phyloP scores from a whole-genome alignment of 2,113 vertebrate species.

The Nothobranchius kuhntae region DNA sequence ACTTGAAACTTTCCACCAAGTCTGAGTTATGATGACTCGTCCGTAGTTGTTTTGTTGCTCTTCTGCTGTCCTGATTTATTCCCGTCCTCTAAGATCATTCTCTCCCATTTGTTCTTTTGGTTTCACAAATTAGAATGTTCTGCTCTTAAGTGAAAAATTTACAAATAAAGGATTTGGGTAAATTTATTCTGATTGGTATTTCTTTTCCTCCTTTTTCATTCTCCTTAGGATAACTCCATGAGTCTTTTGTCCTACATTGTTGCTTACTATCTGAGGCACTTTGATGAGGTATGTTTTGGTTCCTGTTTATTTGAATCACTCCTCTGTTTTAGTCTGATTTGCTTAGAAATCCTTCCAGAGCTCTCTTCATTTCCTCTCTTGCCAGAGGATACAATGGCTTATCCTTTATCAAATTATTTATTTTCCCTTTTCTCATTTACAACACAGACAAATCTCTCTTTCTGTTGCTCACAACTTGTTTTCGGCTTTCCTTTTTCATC shows the following conservation, averaged over 20 bases:
- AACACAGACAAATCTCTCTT: conserved; percentile 65
- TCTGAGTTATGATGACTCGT: conserved; percentile 64
- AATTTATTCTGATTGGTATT: conserved; percentile 69
- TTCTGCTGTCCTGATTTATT: conserved; percentile 57
- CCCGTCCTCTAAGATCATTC: conserved; percentile 32
- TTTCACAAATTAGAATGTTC: conserved; percentile 58
- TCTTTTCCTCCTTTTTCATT: conserved; percentile 67
- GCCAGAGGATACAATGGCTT: conserved; percentile 75
- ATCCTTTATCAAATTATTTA: conserved; percentile 78
- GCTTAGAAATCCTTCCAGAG: conserved; percentile 66
- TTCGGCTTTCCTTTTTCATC: conserved; percentile 65
- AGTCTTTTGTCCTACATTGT: conserved; percentile 96
- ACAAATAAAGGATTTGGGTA: conserved; percentile 69
- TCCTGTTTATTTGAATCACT: conserved; percentile 79
- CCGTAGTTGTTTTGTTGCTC: conserved; percentile 48
- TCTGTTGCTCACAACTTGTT: conserved; percentile 29
- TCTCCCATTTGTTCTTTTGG: conserved; percentile 53
- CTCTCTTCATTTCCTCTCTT: conserved; percentile 70
- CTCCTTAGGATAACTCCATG: conserved; percentile 89
- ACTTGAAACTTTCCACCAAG: conserved; percentile 67
- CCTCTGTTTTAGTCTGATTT: conserved; percentile 67
- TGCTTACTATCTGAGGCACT: conserved; percentile 94
- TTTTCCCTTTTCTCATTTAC: conserved; percentile 74
- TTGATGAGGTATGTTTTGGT: conserved; percentile 91
- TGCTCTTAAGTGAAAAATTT: conserved; percentile 67